Percentiles rank a stretch among this genome's conserved stretches.
Evolutionary conservation across 2,113 vertebrate genomes (phyloP).

Genomic region (Neolamprologus ventralis): DNA sequence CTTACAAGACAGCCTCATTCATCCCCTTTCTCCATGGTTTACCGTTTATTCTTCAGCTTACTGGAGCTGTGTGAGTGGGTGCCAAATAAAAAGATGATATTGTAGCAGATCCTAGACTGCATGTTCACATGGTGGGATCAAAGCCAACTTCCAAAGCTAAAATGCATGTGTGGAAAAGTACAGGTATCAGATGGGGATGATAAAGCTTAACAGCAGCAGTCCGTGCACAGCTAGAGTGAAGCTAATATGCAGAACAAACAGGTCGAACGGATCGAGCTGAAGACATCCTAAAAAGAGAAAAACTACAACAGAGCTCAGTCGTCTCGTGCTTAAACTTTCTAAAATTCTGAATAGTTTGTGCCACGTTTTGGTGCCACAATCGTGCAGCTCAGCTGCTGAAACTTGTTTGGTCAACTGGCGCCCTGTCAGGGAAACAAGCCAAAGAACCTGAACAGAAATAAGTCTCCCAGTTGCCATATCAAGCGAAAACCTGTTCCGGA

Average conservation of each 20-base stretch:
- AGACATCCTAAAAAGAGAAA: background rate
- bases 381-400: background rate
- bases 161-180: background rate
- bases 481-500: background rate
- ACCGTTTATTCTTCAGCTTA: background rate
- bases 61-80: background rate
- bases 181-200: background rate
- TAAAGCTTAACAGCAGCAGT: background rate
- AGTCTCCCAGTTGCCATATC: background rate
- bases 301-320: background rate
- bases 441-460: background rate
- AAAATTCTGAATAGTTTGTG: background rate
- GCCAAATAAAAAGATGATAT: background rate
- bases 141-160: conserved; percentile 4
- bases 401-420: background rate
- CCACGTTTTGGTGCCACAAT: background rate
- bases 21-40: background rate
- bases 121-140: conserved; percentile 22
- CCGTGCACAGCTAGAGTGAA: background rate
- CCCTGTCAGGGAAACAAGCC: conserved; percentile 1
- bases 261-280: background rate
- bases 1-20: background rate
- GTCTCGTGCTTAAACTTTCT: background rate
- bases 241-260: background rate
- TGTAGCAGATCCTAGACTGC: background rate